Percentiles rank a stretch among this genome's conserved stretches.
These are phyloP conservation scores for Tragopan temminckii DNA, from an alignment of 2,797 vertebrate species.

Conservation along the genomic window DNA sequence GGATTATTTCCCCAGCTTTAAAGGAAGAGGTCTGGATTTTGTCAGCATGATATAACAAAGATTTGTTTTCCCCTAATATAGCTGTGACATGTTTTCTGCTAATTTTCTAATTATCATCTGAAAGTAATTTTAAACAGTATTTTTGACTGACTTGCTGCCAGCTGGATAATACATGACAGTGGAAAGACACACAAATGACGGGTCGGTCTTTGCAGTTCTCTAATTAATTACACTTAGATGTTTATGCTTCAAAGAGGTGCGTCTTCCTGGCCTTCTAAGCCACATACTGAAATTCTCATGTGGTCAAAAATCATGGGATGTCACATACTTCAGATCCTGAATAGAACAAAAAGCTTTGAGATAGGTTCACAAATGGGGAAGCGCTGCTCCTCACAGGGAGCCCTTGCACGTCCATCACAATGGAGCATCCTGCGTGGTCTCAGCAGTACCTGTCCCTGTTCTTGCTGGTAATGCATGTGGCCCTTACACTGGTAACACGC, in stretches of 20 bases:
- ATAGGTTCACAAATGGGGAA: neutral
- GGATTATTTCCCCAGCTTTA: neutral
- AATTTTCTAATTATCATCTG: neutral
- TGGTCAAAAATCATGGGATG: neutral
- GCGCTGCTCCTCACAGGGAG: neutral
- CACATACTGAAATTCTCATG: neutral
- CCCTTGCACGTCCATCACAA: neutral
- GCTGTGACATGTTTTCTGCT: neutral
- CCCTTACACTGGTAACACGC: neutral
- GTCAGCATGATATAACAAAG: neutral
- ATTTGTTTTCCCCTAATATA: neutral
- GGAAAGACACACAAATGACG: neutral
- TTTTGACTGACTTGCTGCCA: neutral
- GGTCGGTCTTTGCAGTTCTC: neutral
- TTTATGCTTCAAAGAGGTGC: neutral
- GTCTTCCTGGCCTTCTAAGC: neutral
- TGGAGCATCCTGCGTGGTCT: fast-evolving
- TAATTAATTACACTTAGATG: neutral
- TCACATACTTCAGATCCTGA: neutral
- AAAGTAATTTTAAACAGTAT: neutral
- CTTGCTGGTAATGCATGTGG: neutral
- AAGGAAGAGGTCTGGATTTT: neutral
- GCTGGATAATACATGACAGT: neutral
- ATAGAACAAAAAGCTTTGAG: neutral
- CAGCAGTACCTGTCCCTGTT: neutral